Evolutionary conservation across 2,888 invertebrate species (phyloP).

Genomic region (Dichetophora obliterata): DNA sequence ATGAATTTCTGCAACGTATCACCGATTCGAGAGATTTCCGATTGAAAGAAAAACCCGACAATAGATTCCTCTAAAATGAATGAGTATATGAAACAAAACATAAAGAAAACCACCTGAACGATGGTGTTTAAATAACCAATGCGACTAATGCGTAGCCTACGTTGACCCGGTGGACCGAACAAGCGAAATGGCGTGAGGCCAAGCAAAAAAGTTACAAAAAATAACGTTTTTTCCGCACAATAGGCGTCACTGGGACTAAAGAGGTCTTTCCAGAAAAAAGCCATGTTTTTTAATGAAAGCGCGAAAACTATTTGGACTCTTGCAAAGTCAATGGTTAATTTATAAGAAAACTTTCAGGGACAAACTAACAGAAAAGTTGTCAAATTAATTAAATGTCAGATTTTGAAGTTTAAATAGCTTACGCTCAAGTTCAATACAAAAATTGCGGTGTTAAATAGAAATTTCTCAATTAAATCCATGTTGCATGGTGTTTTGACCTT

Average conservation of each 20-base stretch:
- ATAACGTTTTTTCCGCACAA: conserved; percentile 61
- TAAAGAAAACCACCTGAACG: conserved; percentile 61
- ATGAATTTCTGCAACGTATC: conserved; percentile 66
- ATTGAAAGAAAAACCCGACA: conserved; percentile 67
- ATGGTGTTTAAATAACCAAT: conserved; percentile 62
- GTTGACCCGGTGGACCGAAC: conserved; percentile 50
- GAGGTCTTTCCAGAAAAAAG: conserved; percentile 52
- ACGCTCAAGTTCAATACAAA: too few relatives aligned
- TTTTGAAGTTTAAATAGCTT: too few relatives aligned
- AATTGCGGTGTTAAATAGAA: too few relatives aligned
- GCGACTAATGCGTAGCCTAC: conserved; percentile 54
- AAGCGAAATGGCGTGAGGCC: conserved; percentile 66
- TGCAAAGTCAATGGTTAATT: too few relatives aligned
- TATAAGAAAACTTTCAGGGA: too few relatives aligned
- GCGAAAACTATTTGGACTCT: too few relatives aligned
- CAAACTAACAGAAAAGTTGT: too few relatives aligned
- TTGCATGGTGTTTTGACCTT: too few relatives aligned
- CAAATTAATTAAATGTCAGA: too few relatives aligned
- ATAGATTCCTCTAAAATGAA: conserved; percentile 63
- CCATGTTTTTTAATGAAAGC: conserved; percentile 23
- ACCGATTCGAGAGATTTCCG: conserved; percentile 65
- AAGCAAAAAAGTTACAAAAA: conserved; percentile 61
- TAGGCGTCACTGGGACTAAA: conserved; percentile 64
- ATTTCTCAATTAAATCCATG: too few relatives aligned
- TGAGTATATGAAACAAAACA: conserved; percentile 63